Evolutionary conservation across 64 coral and sea anemone genomes (phyloP).

Genomic region (Platygyra sinensis): DNA sequence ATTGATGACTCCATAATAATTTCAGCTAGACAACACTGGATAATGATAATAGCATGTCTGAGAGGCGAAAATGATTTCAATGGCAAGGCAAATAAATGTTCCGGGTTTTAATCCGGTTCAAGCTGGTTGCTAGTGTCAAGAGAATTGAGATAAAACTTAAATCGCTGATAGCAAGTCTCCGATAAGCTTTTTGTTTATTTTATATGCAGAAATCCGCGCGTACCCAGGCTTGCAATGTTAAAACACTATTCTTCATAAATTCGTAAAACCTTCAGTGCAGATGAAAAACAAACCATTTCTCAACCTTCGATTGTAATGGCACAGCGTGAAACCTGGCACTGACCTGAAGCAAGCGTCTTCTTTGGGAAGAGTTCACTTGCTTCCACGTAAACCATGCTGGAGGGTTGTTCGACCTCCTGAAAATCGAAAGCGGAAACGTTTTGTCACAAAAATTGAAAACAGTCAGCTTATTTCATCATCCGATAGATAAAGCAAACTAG

Average conservation of each 20-base stretch:
- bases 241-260: neutral
- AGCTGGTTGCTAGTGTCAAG: neutral
- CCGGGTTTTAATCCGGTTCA: neutral
- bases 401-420: constrained; percentile 63
- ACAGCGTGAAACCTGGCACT: constrained; percentile 29
- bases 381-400: constrained; percentile 77
- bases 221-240: neutral
- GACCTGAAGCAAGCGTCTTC: constrained; percentile 74
- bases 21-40: too few relatives aligned
- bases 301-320: neutral
- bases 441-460: neutral
- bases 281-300: neutral
- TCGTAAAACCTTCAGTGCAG: too few relatives aligned
- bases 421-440: neutral
- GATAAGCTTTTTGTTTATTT: neutral
- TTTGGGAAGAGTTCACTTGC: constrained; percentile 88
- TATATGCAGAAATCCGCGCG: neutral
- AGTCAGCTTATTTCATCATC: too few relatives aligned
- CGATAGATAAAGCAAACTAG: neutral
- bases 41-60: neutral
- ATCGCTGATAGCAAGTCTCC: neutral
- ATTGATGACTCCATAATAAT: too few relatives aligned
- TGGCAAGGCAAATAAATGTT: neutral
- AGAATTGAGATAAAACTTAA: neutral
- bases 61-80: neutral